Percentiles rank a stretch among this genome's conserved stretches.
Evolutionary conservation across 2,888 invertebrate genomes (phyloP).

Genomic region (Acleris emargana): DNA sequence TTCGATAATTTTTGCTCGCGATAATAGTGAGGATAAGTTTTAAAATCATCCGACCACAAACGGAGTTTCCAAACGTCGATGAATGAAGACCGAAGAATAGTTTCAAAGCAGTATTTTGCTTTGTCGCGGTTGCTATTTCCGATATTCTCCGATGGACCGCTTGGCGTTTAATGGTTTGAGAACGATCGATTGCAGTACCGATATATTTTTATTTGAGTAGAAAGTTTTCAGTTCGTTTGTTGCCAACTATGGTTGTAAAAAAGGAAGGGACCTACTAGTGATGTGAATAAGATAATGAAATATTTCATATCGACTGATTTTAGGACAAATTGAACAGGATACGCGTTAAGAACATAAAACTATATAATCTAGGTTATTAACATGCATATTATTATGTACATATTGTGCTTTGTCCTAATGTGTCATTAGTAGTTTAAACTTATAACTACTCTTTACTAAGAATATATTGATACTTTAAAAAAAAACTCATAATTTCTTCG

Average conservation of each 20-base stretch:
- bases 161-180: slow-evolving; percentile 72
- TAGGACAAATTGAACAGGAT: no score
- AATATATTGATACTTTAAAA: no score
- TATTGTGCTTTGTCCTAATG: no score
- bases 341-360: no score
- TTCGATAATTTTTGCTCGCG: not conserved
- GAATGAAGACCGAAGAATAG: slow-evolving; percentile 52
- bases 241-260: slow-evolving; percentile 31
- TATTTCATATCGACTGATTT: not conserved
- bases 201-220: slow-evolving; percentile 73
- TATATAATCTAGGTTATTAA: no score
- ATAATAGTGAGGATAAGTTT: slow-evolving; percentile 9
- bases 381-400: no score
- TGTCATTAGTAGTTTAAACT: no score
- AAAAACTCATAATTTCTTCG: no score
- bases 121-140: slow-evolving; percentile 64
- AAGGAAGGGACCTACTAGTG: slow-evolving; percentile 14
- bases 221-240: slow-evolving; percentile 65
- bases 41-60: slow-evolving; percentile 14
- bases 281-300: not conserved
- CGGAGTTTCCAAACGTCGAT: slow-evolving; percentile 20
- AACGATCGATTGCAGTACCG: slow-evolving; percentile 65
- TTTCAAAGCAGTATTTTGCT: slow-evolving; percentile 70
- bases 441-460: no score
- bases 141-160: slow-evolving; percentile 64